Percentiles rank a stretch among this genome's conserved stretches.
Conservation (phyloP, 2,888 invertebrate species). For the Acanthosepion esculentum region DNA sequence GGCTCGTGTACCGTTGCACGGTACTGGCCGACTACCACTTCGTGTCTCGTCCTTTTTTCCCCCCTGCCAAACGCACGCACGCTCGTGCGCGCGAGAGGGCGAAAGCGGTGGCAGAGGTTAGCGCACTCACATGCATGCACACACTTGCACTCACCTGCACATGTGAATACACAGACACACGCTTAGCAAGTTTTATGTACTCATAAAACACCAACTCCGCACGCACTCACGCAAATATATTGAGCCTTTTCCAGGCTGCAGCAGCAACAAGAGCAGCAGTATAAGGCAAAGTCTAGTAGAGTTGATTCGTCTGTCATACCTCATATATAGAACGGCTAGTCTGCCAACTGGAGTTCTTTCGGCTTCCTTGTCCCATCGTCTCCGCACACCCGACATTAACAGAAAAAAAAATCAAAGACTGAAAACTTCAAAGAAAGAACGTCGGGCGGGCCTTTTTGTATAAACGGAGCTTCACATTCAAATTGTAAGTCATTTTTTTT, state of each 20-base stretch:
- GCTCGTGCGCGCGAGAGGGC: neutral
- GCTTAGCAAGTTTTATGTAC: neutral
- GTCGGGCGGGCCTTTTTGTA: neutral
- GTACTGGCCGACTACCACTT: neutral
- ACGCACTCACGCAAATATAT: neutral
- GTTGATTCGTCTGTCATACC: neutral
- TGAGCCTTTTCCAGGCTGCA: neutral
- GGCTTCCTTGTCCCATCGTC: neutral
- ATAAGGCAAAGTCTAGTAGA: too few relatives aligned
- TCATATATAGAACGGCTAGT: slow-evolving; percentile 33
- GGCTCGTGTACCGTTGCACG: neutral
- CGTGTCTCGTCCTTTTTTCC: neutral
- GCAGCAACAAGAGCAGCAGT: neutral
- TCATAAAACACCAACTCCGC: neutral
- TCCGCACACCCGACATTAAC: neutral
- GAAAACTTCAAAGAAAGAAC: neutral
- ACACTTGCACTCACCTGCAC: neutral
- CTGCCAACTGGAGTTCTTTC: slow-evolving; percentile 9
- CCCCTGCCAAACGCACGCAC: neutral
- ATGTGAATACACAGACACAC: neutral
- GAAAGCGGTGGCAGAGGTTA: neutral
- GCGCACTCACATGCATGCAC: neutral
- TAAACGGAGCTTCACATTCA: neutral
- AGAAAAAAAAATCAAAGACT: slow-evolving; percentile 5
- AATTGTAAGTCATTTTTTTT: neutral